phyloP scores from a whole-genome alignment of 2,113 vertebrate species.

The Fregetta grallaria region DNA sequence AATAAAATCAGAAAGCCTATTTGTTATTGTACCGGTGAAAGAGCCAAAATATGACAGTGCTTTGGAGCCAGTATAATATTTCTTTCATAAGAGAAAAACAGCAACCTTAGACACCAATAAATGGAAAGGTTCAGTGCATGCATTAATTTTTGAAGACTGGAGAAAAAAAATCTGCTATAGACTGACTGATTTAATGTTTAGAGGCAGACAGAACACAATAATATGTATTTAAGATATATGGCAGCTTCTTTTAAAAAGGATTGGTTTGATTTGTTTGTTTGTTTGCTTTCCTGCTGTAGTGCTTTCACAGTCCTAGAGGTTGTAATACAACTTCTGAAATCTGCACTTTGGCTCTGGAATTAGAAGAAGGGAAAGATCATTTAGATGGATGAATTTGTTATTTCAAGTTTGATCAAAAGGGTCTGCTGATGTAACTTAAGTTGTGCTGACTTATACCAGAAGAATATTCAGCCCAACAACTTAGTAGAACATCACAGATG shows the following conservation, averaged over 20 bases:
- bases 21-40: background rate
- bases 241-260: background rate
- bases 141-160: background rate
- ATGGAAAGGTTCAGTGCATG: background rate
- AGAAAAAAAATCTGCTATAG: background rate
- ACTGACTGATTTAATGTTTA: background rate
- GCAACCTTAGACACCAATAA: background rate
- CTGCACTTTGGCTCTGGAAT: background rate
- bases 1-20: background rate
- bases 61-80: background rate
- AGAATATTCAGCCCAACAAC: background rate
- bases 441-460: background rate
- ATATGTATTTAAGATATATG: background rate
- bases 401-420: background rate
- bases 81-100: background rate
- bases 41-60: background rate
- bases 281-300: background rate
- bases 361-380: background rate
- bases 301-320: background rate
- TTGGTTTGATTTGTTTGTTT: background rate
- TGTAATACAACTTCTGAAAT: background rate
- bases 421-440: background rate
- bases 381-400: background rate
- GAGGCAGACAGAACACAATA: background rate
- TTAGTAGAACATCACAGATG: constrained; percentile 22